These are phyloP conservation scores for Zophobas atratus DNA, from an alignment of 1,140 invertebrate species.

Conservation along the genomic window DNA sequence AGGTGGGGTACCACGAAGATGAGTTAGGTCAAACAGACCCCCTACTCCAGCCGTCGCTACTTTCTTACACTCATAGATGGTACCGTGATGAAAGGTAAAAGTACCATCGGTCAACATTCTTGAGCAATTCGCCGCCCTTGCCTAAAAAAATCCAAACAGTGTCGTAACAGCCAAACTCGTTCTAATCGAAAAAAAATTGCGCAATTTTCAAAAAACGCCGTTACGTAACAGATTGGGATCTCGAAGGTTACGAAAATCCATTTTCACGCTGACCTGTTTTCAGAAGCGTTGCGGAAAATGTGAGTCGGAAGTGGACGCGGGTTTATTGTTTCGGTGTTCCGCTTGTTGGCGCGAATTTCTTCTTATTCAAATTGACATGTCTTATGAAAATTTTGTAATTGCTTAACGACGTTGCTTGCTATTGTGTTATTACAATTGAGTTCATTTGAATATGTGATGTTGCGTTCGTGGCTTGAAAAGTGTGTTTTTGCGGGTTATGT, in stretches of 20 bases:
- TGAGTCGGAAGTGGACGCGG: conserved; percentile 7
- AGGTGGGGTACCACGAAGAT: conserved; percentile 30
- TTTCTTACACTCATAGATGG: conserved; percentile 37
- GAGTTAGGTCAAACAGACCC: conserved; percentile 7
- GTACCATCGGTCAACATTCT: conserved; percentile 30
- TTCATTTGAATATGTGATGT: conserved; percentile 1
- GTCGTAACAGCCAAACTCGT: conserved; percentile 7
- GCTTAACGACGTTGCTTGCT: neutral
- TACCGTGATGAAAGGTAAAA: conserved; percentile 38
- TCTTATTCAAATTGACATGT: conserved; percentile 15
- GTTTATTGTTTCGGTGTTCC: conserved; percentile 32
- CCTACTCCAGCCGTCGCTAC: conserved; percentile 4
- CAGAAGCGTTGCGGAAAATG: conserved; percentile 26
- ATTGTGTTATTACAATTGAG: neutral
- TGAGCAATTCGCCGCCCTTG: conserved; percentile 31
- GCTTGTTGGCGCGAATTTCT: conserved; percentile 20
- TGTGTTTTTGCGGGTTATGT: neutral
- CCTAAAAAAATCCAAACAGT: conserved; percentile 21
- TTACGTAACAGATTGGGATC: conserved; percentile 7
- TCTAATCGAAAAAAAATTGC: neutral
- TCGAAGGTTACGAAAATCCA: conserved; percentile 4
- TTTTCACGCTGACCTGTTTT: conserved; percentile 24
- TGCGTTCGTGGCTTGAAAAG: too few relatives aligned
- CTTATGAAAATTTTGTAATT: conserved; percentile 26
- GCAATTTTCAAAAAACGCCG: conserved; percentile 1